Evolutionary conservation across 2,888 invertebrate species (phyloP), one percentile per base, ranked within the genome.

Genomic region (Chrysina gloriosa): DNA sequence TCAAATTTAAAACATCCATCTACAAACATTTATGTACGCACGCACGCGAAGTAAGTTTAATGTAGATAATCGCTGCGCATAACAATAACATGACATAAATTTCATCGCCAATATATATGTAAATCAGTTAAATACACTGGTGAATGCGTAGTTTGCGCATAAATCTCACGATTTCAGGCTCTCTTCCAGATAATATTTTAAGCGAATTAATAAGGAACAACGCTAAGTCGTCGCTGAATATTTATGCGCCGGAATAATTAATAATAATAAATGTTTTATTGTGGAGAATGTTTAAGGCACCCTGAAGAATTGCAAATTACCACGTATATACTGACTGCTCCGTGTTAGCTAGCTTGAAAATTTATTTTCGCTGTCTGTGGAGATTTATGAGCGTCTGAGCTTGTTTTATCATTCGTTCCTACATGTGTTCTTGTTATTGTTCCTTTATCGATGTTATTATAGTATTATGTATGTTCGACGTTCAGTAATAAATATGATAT

Each of bases 21-120:
- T 25, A 27, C 42, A 42, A 61, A 25, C 27, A 42, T 27, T 42
- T 42, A 9, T 54, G 16, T 27, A 50, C 64, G 21, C 23, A 39
- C 42, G 27, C 52, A 27, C 50, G 23, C 50, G 21, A 25, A 50
- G 16, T 48, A 27, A 48, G 48, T 50, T 29, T 47, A 63, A 34
- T 50, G 63, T 36, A 34, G 48, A 42, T 27, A 42, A 29, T 42
- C 27, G 27, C 42, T 45, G 58, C n/a, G 58, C 42, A 29, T 14
- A 61, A 61, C 58, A 61, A 61, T 63, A 63, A 50, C 39, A 50
- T 23, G 64, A 39, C 64, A 50, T 42, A 65, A 65, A 50, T 65
- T 65, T 65, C 52, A 52, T 50, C 64, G 52, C 64, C 64, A 65
- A 65, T 65, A 65, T 65, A 65, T 65, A 65, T 65, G 64, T 39